phyloP scores from a whole-genome alignment of 53 echinoderm and acorn worm species.

The Holothuria scabra region DNA sequence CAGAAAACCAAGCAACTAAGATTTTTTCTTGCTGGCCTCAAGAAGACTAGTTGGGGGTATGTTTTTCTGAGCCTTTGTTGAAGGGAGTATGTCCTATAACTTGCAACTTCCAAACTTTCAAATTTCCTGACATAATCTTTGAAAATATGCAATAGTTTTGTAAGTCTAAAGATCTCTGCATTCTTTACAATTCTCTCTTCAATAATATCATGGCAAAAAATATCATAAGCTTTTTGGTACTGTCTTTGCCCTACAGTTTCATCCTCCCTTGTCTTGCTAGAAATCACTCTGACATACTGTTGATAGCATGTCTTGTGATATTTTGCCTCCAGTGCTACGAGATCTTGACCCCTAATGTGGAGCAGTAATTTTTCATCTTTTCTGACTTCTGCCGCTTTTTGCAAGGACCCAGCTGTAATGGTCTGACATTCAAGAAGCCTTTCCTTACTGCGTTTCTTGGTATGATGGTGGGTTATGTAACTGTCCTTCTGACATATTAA shows the following conservation, averaged over 20 bases:
- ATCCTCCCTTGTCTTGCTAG: not conserved
- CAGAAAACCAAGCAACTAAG: too few relatives aligned
- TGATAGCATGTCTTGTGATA: slow-evolving; percentile 31
- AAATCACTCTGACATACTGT: not conserved
- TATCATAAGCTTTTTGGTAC: slow-evolving; percentile 18
- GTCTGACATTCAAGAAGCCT: not conserved
- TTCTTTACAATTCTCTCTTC: slow-evolving; percentile 46
- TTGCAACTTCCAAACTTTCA: too few relatives aligned
- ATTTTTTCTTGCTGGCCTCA: too few relatives aligned
- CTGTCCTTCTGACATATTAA: slow-evolving; percentile 22
- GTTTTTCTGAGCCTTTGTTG: too few relatives aligned
- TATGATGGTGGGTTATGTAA: not conserved
- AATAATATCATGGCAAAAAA: slow-evolving; percentile 32
- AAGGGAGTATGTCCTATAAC: too few relatives aligned
- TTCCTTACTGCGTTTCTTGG: slow-evolving; percentile 2
- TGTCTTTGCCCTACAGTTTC: not conserved
- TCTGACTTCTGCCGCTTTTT: not conserved
- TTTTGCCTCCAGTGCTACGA: slow-evolving; percentile 26
- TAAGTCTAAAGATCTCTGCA: slow-evolving; percentile 39
- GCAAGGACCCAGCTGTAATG: too few relatives aligned
- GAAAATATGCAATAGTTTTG: slow-evolving; percentile 27
- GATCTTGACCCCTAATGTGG: slow-evolving; percentile 3
- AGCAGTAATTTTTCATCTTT: slow-evolving; percentile 11
- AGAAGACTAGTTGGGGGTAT: too few relatives aligned
- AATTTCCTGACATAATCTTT: too few relatives aligned